phyloP scores from a whole-genome alignment of 2,888 invertebrate species.

The Cantharis rufa region DNA sequence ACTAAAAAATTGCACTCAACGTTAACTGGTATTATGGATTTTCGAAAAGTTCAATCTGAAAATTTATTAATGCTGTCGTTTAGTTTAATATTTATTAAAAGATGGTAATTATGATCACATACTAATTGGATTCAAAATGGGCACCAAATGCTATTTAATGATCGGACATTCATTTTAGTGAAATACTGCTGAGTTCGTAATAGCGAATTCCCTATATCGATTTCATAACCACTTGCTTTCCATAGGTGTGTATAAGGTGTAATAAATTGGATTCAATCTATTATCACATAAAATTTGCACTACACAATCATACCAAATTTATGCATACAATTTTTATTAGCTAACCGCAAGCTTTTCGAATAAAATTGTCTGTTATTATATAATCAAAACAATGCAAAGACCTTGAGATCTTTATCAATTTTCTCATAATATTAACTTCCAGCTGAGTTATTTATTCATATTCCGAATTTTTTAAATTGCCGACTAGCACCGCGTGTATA shows the following conservation, averaged over 20 bases:
- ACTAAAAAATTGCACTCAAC: neutral
- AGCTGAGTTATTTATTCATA: conserved; percentile 1
- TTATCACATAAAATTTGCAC: neutral
- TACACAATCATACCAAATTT: neutral
- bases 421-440: neutral
- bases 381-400: conserved; percentile 3
- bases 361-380: neutral
- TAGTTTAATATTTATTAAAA: neutral
- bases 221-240: neutral
- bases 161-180: neutral
- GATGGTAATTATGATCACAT: neutral
- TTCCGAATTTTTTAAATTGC: neutral
- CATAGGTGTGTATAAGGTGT: neutral
- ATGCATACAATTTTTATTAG: neutral
- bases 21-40: neutral
- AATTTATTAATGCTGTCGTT: neutral
- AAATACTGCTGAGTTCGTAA: conserved; percentile 1
- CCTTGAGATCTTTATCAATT: conserved; percentile 2
- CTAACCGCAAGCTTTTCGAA: neutral
- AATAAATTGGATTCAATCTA: conserved; percentile 1
- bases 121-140: conserved; percentile 3
- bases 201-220: neutral
- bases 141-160: conserved; percentile 2
- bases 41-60: neutral
- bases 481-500: neutral